These are phyloP conservation scores for Porites divaricata DNA, from an alignment of 92 coral and sea anemone species.

Conservation along the genomic window DNA sequence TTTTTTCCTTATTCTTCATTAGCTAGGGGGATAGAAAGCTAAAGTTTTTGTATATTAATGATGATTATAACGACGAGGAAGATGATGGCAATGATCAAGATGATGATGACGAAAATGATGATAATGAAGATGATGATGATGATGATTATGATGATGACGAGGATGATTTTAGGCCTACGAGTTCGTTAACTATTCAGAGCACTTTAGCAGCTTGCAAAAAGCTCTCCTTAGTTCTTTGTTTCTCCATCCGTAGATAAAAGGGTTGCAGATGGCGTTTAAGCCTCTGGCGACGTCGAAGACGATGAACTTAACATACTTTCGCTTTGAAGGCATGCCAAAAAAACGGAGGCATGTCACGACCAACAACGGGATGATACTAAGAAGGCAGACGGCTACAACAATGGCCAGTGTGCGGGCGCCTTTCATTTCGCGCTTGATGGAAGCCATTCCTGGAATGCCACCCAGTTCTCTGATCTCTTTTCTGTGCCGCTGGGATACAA, in stretches of 20 bases:
- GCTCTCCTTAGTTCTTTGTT: slow-evolving; percentile 37
- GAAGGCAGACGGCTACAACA: slow-evolving; percentile 40
- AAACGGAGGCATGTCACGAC: slow-evolving; percentile 18
- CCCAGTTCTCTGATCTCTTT: slow-evolving; percentile 1
- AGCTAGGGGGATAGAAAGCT: too few relatives aligned
- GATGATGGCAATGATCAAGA: too few relatives aligned
- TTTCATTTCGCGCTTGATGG: slow-evolving; percentile 27
- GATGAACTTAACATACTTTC: not conserved
- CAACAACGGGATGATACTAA: slow-evolving; percentile 39
- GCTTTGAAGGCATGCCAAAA: not conserved
- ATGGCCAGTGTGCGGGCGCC: slow-evolving; percentile 49
- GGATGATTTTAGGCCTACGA: too few relatives aligned
- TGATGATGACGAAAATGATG: too few relatives aligned
- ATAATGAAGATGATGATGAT: too few relatives aligned
- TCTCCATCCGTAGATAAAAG: slow-evolving; percentile 59
- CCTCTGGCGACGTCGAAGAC: not conserved
- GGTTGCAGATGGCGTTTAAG: slow-evolving; percentile 54
- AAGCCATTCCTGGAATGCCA: not conserved
- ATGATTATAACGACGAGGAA: too few relatives aligned
- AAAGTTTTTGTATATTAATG: too few relatives aligned
- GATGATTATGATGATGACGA: too few relatives aligned
- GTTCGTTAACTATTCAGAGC: not conserved
- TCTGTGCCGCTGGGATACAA: slow-evolving; percentile 12
- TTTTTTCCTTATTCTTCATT: too few relatives aligned
- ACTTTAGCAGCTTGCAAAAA: slow-evolving; percentile 24